Percentiles rank a stretch among this genome's conserved stretches.
Conservation (phyloP, 2,113 vertebrate genomes). For the Poicephalus gulielmi region DNA sequence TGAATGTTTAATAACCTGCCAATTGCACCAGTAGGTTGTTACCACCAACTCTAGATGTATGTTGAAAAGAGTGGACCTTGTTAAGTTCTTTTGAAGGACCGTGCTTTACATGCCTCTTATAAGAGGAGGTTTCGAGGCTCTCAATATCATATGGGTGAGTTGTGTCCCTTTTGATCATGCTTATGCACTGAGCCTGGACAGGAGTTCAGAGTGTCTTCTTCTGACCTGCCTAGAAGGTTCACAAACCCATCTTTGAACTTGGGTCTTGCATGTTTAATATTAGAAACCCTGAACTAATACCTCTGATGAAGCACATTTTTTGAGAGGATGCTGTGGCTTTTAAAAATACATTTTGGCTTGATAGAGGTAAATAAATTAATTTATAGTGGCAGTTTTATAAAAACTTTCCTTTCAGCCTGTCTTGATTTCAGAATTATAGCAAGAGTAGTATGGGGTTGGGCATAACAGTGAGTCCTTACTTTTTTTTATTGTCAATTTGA, state of each 20-base stretch:
- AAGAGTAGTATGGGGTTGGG: background rate
- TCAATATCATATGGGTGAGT: background rate
- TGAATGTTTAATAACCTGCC: background rate
- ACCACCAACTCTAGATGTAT: background rate
- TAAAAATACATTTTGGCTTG: conserved; percentile 31
- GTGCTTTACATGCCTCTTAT: background rate
- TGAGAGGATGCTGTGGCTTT: conserved; percentile 38
- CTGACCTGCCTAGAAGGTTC: background rate
- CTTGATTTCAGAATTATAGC: background rate
- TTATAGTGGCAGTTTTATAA: background rate
- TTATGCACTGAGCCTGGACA: background rate
- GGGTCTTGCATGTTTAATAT: background rate
- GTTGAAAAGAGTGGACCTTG: background rate
- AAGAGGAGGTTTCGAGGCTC: background rate
- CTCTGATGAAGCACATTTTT: conserved; percentile 33
- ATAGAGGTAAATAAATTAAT: background rate
- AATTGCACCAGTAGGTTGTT: background rate
- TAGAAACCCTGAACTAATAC: conserved; percentile 25
- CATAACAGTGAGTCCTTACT: background rate
- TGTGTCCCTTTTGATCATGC: background rate
- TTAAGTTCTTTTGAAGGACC: background rate
- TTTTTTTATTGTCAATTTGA: background rate
- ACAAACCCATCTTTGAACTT: conserved; percentile 1
- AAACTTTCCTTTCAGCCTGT: background rate
- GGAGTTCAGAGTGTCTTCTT: background rate